Conservation (phyloP, 35 echinoderm and acorn worm species). For the Acanthaster planci region DNA sequence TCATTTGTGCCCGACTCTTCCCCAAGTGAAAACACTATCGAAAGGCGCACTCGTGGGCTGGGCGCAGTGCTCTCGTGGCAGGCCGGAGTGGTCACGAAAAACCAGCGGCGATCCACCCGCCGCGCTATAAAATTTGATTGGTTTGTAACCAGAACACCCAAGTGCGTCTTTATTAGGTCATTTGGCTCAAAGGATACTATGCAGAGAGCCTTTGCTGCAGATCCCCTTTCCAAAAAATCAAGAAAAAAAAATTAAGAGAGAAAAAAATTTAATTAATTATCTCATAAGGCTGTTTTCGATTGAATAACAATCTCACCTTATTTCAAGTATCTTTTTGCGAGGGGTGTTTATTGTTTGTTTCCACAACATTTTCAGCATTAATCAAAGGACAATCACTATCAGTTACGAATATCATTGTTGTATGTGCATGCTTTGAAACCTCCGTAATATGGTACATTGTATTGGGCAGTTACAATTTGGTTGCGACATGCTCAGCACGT, state of each 20-base stretch:
- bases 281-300: not conserved
- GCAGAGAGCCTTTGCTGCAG: not conserved
- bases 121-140: conserved; percentile 23
- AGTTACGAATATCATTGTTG: no score
- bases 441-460: no score
- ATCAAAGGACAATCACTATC: no score
- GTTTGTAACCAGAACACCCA: conserved; percentile 2
- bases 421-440: no score
- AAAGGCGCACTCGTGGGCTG: conserved; percentile 9
- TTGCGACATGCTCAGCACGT: no score
- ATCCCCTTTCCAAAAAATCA: not conserved
- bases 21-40: conserved; percentile 21
- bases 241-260: not conserved
- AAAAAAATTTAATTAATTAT: conserved; percentile 16
- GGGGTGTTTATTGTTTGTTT: no score
- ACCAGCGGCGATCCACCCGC: conserved; percentile 1
- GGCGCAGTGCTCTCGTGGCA: not conserved
- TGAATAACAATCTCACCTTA: no score
- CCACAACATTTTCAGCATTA: no score
- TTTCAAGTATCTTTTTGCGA: no score
- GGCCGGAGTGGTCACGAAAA: conserved; percentile 2
- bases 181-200: conserved; percentile 20
- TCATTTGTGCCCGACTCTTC: not conserved
- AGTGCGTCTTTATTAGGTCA: conserved; percentile 25
- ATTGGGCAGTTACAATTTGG: no score